These are phyloP conservation scores for Grantiella picta DNA, from an alignment of 2,113 vertebrate genomes.

Conservation along the genomic window DNA sequence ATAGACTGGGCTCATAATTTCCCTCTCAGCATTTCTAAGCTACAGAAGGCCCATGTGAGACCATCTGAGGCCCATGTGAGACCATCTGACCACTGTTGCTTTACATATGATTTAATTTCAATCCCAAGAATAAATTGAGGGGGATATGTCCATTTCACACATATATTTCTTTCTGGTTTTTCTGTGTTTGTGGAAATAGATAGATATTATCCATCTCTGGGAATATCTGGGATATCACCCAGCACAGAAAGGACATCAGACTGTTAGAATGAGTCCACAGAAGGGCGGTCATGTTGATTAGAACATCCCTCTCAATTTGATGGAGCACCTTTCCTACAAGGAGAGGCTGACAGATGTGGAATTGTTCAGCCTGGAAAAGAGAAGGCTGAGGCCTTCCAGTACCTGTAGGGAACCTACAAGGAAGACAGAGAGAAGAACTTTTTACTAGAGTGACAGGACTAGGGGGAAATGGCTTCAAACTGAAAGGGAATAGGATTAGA, in stretches of 20 bases:
- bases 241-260: neutral
- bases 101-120: neutral
- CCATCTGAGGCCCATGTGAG: neutral
- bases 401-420: neutral
- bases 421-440: neutral
- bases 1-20: fast-evolving
- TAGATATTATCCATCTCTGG: neutral
- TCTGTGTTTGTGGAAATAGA: neutral
- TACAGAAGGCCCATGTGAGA: neutral
- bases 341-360: neutral
- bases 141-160: neutral
- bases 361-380: neutral
- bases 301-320: neutral
- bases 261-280: neutral
- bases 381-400: neutral
- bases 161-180: neutral
- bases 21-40: neutral
- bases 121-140: neutral
- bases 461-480: neutral
- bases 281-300: neutral
- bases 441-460: neutral
- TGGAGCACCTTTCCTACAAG: neutral
- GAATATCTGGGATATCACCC: neutral
- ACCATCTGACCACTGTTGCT: neutral
- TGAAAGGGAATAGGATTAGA: neutral